These are phyloP conservation scores for Heterochromis multidens DNA, from an alignment of 2,113 vertebrate genomes.

Conservation along the genomic window DNA sequence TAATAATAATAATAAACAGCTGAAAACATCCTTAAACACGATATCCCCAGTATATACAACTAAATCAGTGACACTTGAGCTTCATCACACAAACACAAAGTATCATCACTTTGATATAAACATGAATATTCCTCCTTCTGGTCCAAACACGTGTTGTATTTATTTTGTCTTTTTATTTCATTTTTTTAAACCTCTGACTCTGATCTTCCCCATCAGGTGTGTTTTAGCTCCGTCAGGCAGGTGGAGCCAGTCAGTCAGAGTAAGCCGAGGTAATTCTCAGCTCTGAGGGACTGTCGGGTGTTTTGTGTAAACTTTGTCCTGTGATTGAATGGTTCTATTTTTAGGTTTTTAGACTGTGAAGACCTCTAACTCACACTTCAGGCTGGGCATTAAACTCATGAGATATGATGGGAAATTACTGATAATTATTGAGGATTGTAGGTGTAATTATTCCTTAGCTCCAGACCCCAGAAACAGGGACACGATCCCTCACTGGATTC, in stretches of 20 bases:
- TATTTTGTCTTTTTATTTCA: neutral
- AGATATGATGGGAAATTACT: neutral
- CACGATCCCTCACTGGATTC: neutral
- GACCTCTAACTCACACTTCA: neutral
- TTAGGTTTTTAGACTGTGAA: neutral
- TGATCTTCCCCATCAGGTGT: neutral
- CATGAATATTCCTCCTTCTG: neutral
- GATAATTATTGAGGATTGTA: neutral
- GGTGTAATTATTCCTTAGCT: neutral
- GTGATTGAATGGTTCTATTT: neutral
- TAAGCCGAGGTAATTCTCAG: neutral
- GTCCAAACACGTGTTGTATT: neutral
- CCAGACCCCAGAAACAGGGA: neutral
- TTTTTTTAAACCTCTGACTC: neutral
- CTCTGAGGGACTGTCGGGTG: too few species aligned
- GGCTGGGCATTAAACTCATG: neutral
- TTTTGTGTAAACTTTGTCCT: neutral
- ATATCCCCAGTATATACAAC: constrained; percentile 40
- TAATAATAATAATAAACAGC: neutral
- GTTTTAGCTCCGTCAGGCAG: neutral
- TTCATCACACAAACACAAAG: constrained; percentile 6
- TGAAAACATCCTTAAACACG: neutral
- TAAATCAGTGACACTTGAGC: neutral
- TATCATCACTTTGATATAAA: neutral
- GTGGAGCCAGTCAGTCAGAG: neutral